Evolutionary conservation across 2,888 invertebrate species (phyloP), one percentile per base, ranked within the genome.

Genomic region (Eilema caniola): DNA sequence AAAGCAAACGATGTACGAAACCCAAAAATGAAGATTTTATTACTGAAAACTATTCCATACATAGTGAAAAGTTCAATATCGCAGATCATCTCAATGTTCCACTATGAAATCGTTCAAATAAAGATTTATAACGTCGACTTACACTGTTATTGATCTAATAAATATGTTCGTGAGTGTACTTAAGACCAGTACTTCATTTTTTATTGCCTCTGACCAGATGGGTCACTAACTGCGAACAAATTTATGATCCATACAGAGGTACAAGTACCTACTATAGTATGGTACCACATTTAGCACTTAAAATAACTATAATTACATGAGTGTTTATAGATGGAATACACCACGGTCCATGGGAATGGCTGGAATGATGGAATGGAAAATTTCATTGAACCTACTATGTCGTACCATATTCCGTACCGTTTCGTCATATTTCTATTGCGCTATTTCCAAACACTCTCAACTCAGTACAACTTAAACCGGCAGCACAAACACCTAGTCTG

Each of bases 171-270:
- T 62, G 73, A 56, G 74, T 73, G 76, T 81, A 82, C 82, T 74
- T 62, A 66, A 74, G 82, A 81, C 82, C 79, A 81, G 79, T 79
- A 82, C 81, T 84, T 79, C 57, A 77, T 80, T 82, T 82, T 85
- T 86, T 84, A 84, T 84, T 76, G 76, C 73, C 72, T 81, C 82
- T 88, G 86, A 83, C 87, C 88, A 88, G 85, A 87, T 88, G 87
- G 86, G 85, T 88, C 84, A 82, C 80, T 83, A 75, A 76, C 76
- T 79, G 82, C 73, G 82, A 75, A 79, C 75, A 74, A 82, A 83
- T 85, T 81, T 84, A 82, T 74, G 82, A 71, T 74, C 74, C 74
- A 75, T 76, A 72, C 73, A 74, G 37, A 72, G 57, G 74, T 70
- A 77, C 76, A 80, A 73, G 74, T 62, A 61, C n/a, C n/a, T 59